Conservation (phyloP, 2,797 vertebrate species). For the Decapterus maruadsi region DNA sequence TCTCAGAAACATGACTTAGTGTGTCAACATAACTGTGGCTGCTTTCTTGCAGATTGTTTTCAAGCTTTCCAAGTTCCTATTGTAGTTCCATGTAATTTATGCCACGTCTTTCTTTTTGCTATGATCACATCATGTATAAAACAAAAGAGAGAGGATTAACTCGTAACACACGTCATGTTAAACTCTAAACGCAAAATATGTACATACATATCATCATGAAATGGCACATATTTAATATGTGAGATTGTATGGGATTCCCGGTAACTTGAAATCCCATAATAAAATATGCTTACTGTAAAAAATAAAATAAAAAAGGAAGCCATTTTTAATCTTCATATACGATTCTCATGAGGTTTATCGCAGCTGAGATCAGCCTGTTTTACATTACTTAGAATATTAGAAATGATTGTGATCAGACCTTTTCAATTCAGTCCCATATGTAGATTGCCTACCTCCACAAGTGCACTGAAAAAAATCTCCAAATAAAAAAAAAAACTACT, state of each 20-base stretch:
- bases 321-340: slow-evolving; percentile 63
- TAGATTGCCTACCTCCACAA: slow-evolving; percentile 66
- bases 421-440: slow-evolving; percentile 64
- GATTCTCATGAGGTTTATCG: slow-evolving; percentile 57
- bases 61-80: not conserved
- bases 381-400: slow-evolving; percentile 73
- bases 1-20: not conserved
- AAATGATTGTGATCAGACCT: slow-evolving; percentile 70
- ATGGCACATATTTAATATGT: not conserved
- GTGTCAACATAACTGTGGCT: not conserved
- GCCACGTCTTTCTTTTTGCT: not conserved
- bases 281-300: slow-evolving; percentile 31
- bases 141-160: not conserved
- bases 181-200: not conserved
- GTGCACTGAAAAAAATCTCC: slow-evolving; percentile 64
- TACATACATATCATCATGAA: not conserved
- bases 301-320: slow-evolving; percentile 5
- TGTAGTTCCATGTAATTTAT: not conserved
- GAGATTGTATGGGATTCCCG: slow-evolving; percentile 13
- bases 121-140: not conserved
- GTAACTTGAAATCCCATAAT: slow-evolving; percentile 23
- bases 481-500: slow-evolving; percentile 52
- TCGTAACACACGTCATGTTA: not conserved
- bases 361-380: slow-evolving; percentile 64
- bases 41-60: not conserved